A percentile compares a stretch with the other conserved stretches of the same genome.
Conservation (phyloP, 2,797 vertebrate species). For the Moxostoma hubbsi region DNA sequence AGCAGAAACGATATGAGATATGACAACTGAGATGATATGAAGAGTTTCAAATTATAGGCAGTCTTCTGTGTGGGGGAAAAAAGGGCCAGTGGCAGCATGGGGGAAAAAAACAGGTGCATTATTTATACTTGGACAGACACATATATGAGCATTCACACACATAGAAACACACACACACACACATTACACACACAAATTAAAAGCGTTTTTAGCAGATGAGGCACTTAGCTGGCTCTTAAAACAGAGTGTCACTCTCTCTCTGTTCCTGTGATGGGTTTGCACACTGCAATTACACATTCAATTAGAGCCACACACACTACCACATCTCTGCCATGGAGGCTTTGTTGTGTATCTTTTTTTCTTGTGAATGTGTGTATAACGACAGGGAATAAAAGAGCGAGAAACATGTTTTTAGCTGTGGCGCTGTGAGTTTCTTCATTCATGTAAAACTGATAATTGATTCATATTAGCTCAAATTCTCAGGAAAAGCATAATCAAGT, state of each 20-base stretch:
- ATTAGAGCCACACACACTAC: slow-evolving; percentile 64
- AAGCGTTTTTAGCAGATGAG: slow-evolving; percentile 56
- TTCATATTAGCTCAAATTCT: not conserved
- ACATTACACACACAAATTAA: slow-evolving; percentile 44
- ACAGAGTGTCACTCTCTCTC: slow-evolving; percentile 57
- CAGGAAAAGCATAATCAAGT: not conserved
- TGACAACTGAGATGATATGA: slow-evolving; percentile 21
- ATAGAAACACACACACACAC: slow-evolving; percentile 14
- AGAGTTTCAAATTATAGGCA: slow-evolving; percentile 11
- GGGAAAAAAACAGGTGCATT: slow-evolving; percentile 46
- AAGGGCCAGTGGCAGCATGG: slow-evolving; percentile 18
- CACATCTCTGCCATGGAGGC: slow-evolving; percentile 44
- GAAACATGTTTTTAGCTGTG: slow-evolving; percentile 1
- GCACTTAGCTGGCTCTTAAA: slow-evolving; percentile 61
- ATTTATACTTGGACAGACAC: not conserved
- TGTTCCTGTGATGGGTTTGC: slow-evolving; percentile 53
- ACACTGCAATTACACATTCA: slow-evolving; percentile 66
- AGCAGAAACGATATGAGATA: not conserved
- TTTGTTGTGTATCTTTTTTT: slow-evolving; percentile 49
- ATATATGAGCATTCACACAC: not conserved
- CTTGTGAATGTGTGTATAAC: slow-evolving; percentile 10
- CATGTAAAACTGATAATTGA: slow-evolving; percentile 3
- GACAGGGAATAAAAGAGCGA: not conserved
- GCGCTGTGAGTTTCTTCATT: not conserved
- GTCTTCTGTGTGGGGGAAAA: slow-evolving; percentile 21